phyloP scores from a whole-genome alignment of 2,888 invertebrate genomes.

The Calephelis perditalis region DNA sequence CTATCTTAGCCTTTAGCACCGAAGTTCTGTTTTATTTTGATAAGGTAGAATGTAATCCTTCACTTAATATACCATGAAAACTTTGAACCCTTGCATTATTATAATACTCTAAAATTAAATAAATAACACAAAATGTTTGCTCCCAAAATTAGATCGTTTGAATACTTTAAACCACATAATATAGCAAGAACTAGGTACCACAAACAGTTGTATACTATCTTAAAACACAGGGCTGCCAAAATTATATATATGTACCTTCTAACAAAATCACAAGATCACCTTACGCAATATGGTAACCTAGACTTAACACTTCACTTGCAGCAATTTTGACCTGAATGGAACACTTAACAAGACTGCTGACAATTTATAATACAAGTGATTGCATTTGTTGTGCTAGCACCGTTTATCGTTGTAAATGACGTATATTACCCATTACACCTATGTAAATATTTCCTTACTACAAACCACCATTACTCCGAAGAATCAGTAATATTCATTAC shows the following conservation, averaged over 20 bases:
- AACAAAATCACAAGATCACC: constrained; percentile 17
- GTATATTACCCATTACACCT: no score
- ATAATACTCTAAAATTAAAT: no score
- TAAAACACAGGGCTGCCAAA: constrained; percentile 71
- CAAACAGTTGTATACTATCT: constrained; percentile 31
- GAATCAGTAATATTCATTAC: no score
- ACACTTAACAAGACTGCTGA: constrained; percentile 44
- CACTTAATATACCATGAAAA: no score
- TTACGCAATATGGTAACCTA: neutral
- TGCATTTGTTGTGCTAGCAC: no score
- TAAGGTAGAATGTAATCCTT: no score
- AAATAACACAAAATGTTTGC: neutral
- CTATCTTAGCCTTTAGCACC: no score
- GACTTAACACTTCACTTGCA: neutral
- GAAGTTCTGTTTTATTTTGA: no score
- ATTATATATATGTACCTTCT: constrained; percentile 23
- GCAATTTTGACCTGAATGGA: constrained; percentile 1
- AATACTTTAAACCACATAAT: neutral
- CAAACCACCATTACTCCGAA: no score
- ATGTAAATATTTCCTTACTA: no score
- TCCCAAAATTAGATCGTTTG: neutral
- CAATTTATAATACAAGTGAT: constrained; percentile 25
- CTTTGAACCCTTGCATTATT: no score
- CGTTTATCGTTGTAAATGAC: no score
- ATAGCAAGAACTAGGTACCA: constrained; percentile 16